Conservation (phyloP, 2,888 invertebrate genomes). For the Sycophila texana region DNA sequence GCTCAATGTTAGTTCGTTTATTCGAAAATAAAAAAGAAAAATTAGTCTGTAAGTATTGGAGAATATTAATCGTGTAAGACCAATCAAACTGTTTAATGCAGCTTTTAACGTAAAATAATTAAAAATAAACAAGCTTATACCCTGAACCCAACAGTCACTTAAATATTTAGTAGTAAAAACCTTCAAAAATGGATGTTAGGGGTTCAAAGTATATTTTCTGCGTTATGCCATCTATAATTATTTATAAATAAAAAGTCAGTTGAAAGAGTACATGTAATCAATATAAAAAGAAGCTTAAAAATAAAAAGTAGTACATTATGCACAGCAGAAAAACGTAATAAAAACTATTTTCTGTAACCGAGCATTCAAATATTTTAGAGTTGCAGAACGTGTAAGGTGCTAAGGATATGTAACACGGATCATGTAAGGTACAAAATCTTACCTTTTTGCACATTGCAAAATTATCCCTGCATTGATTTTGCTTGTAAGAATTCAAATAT, state of each 20-base stretch:
- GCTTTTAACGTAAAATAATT: slow-evolving; percentile 57
- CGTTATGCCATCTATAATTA: slow-evolving; percentile 24
- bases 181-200: slow-evolving; percentile 48
- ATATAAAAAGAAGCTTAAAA: slow-evolving; percentile 8
- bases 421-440: slow-evolving; percentile 16
- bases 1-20: not conserved
- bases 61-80: not conserved
- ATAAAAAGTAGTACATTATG: no score
- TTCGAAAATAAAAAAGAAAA: not conserved
- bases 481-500: slow-evolving; percentile 50
- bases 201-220: slow-evolving; percentile 65
- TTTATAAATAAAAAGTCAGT: slow-evolving; percentile 33
- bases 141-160: slow-evolving; percentile 60
- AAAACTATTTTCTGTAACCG: not conserved
- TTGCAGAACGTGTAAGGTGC: slow-evolving; percentile 1
- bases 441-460: slow-evolving; percentile 26
- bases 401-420: not conserved
- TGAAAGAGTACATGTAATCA: not conserved
- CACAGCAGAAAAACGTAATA: no score
- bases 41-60: not conserved
- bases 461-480: slow-evolving; percentile 31
- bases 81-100: slow-evolving; percentile 45
- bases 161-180: slow-evolving; percentile 24
- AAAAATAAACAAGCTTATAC: slow-evolving; percentile 55
- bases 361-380: slow-evolving; percentile 1